Percentiles rank a stretch among this genome's conserved stretches.
Conservation (phyloP, 1,140 invertebrate genomes). For the Sinella curviseta region DNA sequence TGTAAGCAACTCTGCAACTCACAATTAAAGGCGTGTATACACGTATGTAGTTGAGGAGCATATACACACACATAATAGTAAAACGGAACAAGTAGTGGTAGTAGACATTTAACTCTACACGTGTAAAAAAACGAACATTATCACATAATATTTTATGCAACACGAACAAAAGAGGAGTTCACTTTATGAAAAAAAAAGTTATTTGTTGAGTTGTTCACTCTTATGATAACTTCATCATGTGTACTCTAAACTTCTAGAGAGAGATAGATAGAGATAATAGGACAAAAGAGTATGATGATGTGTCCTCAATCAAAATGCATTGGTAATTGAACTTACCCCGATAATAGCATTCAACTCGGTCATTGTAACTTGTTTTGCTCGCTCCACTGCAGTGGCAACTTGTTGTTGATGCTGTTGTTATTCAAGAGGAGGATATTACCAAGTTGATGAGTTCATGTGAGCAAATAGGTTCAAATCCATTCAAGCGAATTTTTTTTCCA, state of each 20-base stretch:
- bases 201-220: neutral
- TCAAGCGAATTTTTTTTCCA: too few relatives aligned
- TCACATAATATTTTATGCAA: neutral
- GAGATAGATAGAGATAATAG: neutral
- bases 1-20: conserved; percentile 21
- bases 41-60: neutral
- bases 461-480: neutral
- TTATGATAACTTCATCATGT: neutral
- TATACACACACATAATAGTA: neutral
- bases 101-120: neutral
- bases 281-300: neutral
- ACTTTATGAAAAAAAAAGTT: neutral
- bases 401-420: conserved; percentile 56
- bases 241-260: neutral
- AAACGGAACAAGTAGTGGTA: neutral
- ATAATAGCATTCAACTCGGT: conserved; percentile 55
- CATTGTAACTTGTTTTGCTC: conserved; percentile 57
- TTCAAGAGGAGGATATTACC: too few relatives aligned
- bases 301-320: neutral
- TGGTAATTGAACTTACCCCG: conserved; percentile 51
- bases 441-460: neutral
- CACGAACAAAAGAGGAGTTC: neutral
- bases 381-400: conserved; percentile 55
- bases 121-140: conserved; percentile 7
- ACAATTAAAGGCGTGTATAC: conserved; percentile 2